Conservation (phyloP, 2,113 vertebrate genomes). For the Heteronetta atricapilla region DNA sequence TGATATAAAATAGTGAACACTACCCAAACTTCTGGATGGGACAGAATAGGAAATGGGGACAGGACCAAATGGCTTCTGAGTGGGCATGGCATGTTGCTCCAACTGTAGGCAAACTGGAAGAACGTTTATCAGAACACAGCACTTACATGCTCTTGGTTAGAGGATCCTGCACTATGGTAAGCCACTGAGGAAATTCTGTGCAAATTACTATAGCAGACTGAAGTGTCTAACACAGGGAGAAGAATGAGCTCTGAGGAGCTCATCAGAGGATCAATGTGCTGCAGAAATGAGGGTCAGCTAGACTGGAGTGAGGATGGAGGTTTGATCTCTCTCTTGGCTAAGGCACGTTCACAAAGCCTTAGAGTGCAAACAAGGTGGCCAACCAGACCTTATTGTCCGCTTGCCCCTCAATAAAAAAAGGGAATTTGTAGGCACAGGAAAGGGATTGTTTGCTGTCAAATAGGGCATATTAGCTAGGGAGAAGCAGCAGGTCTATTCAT, state of each 20-base stretch:
- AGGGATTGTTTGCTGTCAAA: not conserved
- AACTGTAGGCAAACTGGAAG: not conserved
- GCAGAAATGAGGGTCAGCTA: not conserved
- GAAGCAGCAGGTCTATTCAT: not conserved
- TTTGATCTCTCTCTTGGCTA: not conserved
- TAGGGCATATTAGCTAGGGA: not conserved
- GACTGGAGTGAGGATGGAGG: not conserved
- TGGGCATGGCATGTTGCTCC: accelerated
- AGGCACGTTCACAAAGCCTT: not conserved
- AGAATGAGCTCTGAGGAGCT: not conserved
- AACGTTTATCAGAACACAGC: not conserved
- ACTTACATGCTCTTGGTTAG: not conserved
- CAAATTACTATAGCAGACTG: not conserved
- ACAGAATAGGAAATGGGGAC: not conserved
- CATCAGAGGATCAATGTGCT: not conserved
- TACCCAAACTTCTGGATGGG: not conserved
- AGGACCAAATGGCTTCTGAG: not conserved
- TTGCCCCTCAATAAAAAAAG: not conserved
- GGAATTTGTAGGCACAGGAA: not conserved
- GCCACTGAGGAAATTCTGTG: not conserved
- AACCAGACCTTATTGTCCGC: not conserved
- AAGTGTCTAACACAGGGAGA: not conserved
- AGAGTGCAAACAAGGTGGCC: accelerated
- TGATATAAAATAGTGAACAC: not conserved
- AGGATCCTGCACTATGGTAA: not conserved